Evolutionary conservation across 2,888 invertebrate species (phyloP), one percentile per base, ranked within the genome.

Genomic region (Dioctria linearis): DNA sequence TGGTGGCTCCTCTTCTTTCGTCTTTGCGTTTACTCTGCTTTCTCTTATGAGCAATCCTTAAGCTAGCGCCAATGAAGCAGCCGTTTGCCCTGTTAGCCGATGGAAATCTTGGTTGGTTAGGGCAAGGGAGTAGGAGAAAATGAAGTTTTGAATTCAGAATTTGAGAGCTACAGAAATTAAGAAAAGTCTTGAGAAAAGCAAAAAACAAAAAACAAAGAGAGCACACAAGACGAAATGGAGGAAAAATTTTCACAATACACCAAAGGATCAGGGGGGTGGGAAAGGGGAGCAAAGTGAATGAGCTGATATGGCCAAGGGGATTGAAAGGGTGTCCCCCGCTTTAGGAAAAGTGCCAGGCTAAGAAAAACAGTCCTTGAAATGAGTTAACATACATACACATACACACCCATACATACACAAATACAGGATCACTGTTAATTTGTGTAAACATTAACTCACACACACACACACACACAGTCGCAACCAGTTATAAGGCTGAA

Each of bases 161-260:
- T 80, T 80, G 73, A 78, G 80, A 80, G 80, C 78, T 82, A 78
- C 73, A 80, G 82, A 82, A 82, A 82, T 82, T 82, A 82, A 82
- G 82, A 82, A 82, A 82, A 82, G 78, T 67, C 82, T 82, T 80
- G 78, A 82, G 78, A 61, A 82, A 82, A 82, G 78, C 65, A 78
- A 42, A 54, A 66, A 66, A 78, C 65, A 78, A 82, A 82, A 80
- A 82, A 82, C 81, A 80, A 82, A 80, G 78, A 71, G 75, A 82
- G 73, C 61, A 71, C 37, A 78, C 78, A 78, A 80, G 78, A 78
- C 78, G 67, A 78, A 78, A 67, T 66, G 61, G 63, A 79, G 54
- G 67, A 79, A 79, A 66, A 78, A 63, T 40, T n/a, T 61, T 78
- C 78, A 43, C 51, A 66, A 54, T 13, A 46, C 66, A 39, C 66